These are phyloP conservation scores for Peribatodes rhomboidaria DNA, from an alignment of 2,888 invertebrate genomes.

Conservation along the genomic window DNA sequence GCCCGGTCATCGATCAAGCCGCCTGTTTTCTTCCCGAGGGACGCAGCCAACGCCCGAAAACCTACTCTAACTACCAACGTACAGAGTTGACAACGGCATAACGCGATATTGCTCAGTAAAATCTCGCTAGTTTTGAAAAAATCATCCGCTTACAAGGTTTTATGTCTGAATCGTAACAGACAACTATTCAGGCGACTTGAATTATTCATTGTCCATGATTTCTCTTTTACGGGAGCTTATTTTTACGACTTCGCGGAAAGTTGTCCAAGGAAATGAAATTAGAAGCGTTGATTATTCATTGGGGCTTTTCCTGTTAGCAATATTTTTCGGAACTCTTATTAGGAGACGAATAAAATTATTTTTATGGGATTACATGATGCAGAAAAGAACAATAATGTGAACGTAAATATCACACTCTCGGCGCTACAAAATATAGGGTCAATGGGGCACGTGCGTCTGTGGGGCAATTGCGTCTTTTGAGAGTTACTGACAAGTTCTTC, in stretches of 20 bases:
- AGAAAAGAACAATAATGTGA: neutral
- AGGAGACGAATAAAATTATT: conserved; percentile 3
- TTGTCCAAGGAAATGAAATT: conserved; percentile 31
- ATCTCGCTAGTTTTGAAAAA: conserved; percentile 38
- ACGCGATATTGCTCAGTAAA: conserved; percentile 8
- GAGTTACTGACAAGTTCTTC: too few species aligned
- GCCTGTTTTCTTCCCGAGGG: conserved; percentile 36
- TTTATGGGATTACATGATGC: neutral
- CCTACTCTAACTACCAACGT: conserved; percentile 32
- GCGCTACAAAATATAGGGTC: neutral
- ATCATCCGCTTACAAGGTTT: conserved; percentile 38
- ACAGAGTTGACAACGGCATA: conserved; percentile 17
- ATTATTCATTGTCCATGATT: conserved; percentile 38
- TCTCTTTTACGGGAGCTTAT: conserved; percentile 31
- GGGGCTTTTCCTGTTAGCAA: conserved; percentile 22
- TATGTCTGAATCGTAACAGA: conserved; percentile 37
- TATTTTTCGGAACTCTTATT: conserved; percentile 13
- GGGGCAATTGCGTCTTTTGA: too few species aligned
- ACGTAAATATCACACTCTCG: neutral
- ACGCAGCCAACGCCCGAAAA: conserved; percentile 19
- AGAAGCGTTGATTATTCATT: conserved; percentile 29
- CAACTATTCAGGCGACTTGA: conserved; percentile 35
- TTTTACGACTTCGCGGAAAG: conserved; percentile 26
- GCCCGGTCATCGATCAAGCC: conserved; percentile 58
- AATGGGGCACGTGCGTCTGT: too few species aligned